Percentiles rank a stretch among this genome's conserved stretches.
Evolutionary conservation across 2,797 vertebrate genomes (phyloP).

Genomic region (Chiroxiphia lanceolata): DNA sequence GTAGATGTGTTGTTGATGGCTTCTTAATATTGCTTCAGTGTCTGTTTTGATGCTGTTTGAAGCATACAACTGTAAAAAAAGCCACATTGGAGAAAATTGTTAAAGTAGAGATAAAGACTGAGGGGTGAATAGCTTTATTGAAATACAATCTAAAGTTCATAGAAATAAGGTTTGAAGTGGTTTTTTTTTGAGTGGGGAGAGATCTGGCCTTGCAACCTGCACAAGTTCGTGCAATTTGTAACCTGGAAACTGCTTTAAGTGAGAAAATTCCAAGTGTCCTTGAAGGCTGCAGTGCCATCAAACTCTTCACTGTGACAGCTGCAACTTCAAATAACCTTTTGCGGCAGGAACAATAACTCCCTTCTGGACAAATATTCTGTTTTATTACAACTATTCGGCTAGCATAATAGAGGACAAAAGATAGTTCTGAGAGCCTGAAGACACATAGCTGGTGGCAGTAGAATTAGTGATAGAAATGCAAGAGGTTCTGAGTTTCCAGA

Average conservation of each 20-base stretch:
- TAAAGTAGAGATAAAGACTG: neutral
- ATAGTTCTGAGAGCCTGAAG: neutral
- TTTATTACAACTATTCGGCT: neutral
- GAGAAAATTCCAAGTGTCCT: neutral
- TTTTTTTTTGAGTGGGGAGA: neutral
- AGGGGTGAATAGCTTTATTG: neutral
- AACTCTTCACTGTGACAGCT: neutral
- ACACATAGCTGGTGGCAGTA: neutral
- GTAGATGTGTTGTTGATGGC: fast-evolving
- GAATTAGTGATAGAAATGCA: neutral
- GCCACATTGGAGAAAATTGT: neutral
- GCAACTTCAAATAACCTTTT: neutral
- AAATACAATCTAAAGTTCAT: neutral
- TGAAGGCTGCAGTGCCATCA: neutral
- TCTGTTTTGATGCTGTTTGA: neutral
- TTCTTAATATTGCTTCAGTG: neutral
- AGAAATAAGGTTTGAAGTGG: neutral
- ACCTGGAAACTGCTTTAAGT: neutral
- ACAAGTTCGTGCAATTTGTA: neutral
- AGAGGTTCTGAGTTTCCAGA: neutral
- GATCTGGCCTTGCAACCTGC: neutral
- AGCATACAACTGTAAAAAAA: neutral
- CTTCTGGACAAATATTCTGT: neutral
- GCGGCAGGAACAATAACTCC: neutral
- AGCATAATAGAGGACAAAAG: neutral